Conservation (phyloP, 2,797 vertebrate species). For the Phrynocephalus vlangalii region DNA sequence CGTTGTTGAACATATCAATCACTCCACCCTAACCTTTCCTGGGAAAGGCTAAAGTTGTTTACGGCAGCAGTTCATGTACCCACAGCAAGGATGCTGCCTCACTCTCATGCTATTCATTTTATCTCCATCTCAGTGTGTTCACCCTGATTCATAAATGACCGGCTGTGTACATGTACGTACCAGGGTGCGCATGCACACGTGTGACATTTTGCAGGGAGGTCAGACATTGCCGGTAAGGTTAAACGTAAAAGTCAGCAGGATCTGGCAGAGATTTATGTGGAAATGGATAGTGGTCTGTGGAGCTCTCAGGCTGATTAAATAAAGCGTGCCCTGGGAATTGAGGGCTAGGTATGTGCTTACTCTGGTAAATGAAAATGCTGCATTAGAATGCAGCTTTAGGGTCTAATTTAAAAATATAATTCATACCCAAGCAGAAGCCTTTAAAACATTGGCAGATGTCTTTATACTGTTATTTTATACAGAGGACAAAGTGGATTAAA, state of each 20-base stretch:
- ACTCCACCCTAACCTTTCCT: conserved; percentile 60
- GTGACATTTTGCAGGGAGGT: conserved; percentile 62
- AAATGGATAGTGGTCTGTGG: conserved; percentile 72
- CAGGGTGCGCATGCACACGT: neutral
- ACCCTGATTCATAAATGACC: neutral
- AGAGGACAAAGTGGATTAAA: conserved; percentile 79
- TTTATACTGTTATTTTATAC: conserved; percentile 77
- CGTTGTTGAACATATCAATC: conserved; percentile 64
- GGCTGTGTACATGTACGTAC: neutral
- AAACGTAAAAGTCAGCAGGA: conserved; percentile 71
- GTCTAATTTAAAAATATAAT: conserved; percentile 79
- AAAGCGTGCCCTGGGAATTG: conserved; percentile 74
- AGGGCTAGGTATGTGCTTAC: conserved; percentile 71
- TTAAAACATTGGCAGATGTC: conserved; percentile 83
- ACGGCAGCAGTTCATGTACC: conserved; percentile 47
- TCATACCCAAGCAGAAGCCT: conserved; percentile 76
- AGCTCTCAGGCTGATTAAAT: conserved; percentile 85
- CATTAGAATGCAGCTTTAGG: conserved; percentile 77
- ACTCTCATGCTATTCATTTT: conserved; percentile 46
- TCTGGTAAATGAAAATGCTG: conserved; percentile 80
- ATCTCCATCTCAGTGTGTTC: neutral
- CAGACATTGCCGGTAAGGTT: conserved; percentile 66
- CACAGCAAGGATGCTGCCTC: conserved; percentile 57
- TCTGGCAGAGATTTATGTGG: conserved; percentile 71
- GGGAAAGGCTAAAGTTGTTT: conserved; percentile 64